Base-by-base conservation (phyloP, 2,113 vertebrate species). In the Anthoscopus minutus region DNA sequence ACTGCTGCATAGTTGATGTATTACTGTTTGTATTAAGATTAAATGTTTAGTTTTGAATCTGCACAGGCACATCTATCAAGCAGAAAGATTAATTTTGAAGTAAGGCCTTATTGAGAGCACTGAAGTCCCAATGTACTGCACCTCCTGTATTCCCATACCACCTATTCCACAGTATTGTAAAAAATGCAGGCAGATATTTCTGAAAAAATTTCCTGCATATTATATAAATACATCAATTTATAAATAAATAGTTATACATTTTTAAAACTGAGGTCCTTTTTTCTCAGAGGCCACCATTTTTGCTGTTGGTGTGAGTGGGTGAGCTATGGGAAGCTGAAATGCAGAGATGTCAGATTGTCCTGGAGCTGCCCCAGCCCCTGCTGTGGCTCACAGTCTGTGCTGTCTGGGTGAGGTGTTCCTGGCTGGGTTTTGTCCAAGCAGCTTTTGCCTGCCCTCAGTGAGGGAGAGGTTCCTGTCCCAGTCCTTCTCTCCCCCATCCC, bases 11-110 rank as follows among this genome's bases (percentile, higher is more conserved):
- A 67, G 64, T 47, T 92, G 76, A 93, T 88, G 6, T 67, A 78
- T 93, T 93, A n/a, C 67, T 89, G 51, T 87, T 94, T 95, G 56
- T 81, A 33, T 74, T 86, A 48, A 83, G 76, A 40, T 81, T 86
- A 92, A 93, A 62, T 94, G 67, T 89, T 94, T 94, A 66, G 92
- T 83, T 93, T 94, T 71, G 67, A 60, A 88, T 88, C 79, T 92
- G 54, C 51, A 44, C 9, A 27, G 91, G 76, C 79, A n/a, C 79
- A 88, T 95, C 79, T 83, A 40, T 90, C 72, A 83, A 86, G 85
- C 51, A 7, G 44, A 77, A 81, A 93, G 85, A 90, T 92, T 83
- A 91, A 92, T 93, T 97, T 92, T 93, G 60, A 85, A 83, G 56
- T 33, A 66, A 71, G 53, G 62, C 70, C 91, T 92, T 89, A 53